Conservation (phyloP, 37 sponge, comb jelly and placozoan genomes). For the Eunapius fragilis region DNA sequence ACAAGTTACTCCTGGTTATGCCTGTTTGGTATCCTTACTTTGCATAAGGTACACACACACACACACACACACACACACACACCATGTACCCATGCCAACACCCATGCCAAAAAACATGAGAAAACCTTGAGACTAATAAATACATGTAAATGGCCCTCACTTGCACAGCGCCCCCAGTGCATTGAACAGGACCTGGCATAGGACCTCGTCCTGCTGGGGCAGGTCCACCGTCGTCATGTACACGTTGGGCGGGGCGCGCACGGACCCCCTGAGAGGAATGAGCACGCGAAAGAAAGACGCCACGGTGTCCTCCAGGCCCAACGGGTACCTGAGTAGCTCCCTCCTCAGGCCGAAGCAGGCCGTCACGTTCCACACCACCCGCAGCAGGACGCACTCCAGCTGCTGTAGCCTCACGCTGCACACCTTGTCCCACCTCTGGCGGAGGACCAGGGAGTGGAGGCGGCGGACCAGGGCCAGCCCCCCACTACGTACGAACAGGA, state of each 20-base stretch:
- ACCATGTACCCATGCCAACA: not conserved
- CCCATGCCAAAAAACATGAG: not conserved
- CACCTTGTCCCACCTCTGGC: slow-evolving; percentile 15
- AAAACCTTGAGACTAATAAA: too few species aligned
- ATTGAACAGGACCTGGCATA: not conserved
- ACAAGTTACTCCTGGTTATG: too few species aligned
- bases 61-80: not conserved
- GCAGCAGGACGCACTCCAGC: slow-evolving; percentile 21
- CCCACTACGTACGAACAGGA: slow-evolving; percentile 14
- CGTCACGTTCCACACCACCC: slow-evolving; percentile 26
- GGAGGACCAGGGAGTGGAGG: slow-evolving; percentile 13
- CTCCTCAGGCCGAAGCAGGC: not conserved
- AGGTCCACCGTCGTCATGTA: not conserved
- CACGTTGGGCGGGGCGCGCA: not conserved
- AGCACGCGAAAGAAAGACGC: not conserved
- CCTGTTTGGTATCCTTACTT: too few species aligned
- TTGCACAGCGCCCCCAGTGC: not conserved
- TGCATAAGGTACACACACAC: too few species aligned
- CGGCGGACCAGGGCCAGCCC: slow-evolving; percentile 18
- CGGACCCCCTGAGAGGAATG: not conserved
- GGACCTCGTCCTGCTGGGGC: not conserved
- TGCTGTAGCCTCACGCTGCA: slow-evolving; percentile 22
- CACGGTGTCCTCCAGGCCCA: not conserved
- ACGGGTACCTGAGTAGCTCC: not conserved
- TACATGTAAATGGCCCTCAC: not conserved